A percentile compares a stretch with the other conserved stretches of the same genome.
Evolutionary conservation across 1,140 invertebrate genomes (phyloP).

Genomic region (Camponotus vicinus): DNA sequence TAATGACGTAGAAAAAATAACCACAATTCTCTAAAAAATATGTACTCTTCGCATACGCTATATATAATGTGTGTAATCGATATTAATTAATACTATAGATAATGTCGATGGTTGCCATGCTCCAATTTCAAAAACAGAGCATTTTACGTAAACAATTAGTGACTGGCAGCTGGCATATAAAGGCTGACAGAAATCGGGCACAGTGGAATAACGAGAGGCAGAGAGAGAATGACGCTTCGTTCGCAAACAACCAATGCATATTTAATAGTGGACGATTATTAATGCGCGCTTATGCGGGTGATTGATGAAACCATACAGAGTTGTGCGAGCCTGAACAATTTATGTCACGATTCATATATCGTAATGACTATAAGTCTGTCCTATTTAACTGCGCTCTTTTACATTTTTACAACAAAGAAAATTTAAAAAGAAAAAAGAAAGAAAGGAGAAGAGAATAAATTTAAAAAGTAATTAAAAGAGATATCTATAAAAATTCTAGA

Average conservation of each 20-base stretch:
- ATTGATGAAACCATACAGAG: slow-evolving; percentile 76
- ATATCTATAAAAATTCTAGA: too few relatives aligned
- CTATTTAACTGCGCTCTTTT: slow-evolving; percentile 26
- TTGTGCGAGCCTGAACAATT: slow-evolving; percentile 55
- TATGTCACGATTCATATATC: slow-evolving; percentile 49
- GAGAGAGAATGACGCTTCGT: slow-evolving; percentile 41
- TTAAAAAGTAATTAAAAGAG: too few relatives aligned
- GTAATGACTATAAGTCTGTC: slow-evolving; percentile 16
- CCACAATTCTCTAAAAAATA: not conserved
- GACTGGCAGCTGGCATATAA: slow-evolving; percentile 65
- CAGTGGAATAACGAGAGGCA: slow-evolving; percentile 9
- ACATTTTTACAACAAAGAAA: not conserved
- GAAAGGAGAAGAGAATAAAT: not conserved
- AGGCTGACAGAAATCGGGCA: slow-evolving; percentile 17
- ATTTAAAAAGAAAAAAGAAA: not conserved
- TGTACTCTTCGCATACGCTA: not conserved
- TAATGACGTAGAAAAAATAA: not conserved
- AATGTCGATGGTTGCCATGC: slow-evolving; percentile 26
- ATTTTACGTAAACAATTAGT: slow-evolving; percentile 67
- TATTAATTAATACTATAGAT: not conserved
- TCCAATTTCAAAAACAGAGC: slow-evolving; percentile 29
- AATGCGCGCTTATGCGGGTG: slow-evolving; percentile 78
- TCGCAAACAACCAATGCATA: slow-evolving; percentile 78
- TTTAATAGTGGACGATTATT: slow-evolving; percentile 81
- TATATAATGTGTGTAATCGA: not conserved